Conservation (phyloP, 2,888 invertebrate species). For the Chaetoderma sp. region DNA sequence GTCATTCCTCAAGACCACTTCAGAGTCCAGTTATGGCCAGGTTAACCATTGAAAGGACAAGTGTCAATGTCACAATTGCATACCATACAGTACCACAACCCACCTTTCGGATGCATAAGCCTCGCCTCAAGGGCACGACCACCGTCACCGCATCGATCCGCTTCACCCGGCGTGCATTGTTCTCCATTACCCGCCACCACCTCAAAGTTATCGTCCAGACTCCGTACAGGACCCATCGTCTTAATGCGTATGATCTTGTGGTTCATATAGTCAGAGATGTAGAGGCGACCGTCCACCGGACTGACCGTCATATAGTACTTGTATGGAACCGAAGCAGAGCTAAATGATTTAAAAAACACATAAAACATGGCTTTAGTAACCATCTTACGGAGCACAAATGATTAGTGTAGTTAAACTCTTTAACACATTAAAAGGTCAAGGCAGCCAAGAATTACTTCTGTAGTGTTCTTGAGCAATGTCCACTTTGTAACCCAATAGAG, state of each 20-base stretch:
- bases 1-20: too few relatives aligned
- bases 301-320: conserved; percentile 97
- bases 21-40: too few relatives aligned
- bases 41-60: too few relatives aligned
- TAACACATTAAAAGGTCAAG: background rate
- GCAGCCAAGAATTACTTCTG: too few relatives aligned
- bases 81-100: too few relatives aligned
- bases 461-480: background rate
- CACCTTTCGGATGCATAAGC: conserved; percentile 89
- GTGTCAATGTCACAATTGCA: too few relatives aligned
- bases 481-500: too few relatives aligned
- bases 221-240: conserved; percentile 67
- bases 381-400: too few relatives aligned
- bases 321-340: conserved; percentile 95
- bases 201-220: conserved; percentile 82
- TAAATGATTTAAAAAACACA: conserved; percentile 73
- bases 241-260: conserved; percentile 63
- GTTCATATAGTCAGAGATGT: conserved; percentile 89
- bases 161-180: conserved; percentile 76
- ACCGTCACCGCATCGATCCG: conserved; percentile 93
- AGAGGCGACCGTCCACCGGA: conserved; percentile 94
- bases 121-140: conserved; percentile 90
- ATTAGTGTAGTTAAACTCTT: background rate
- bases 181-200: conserved; percentile 95
- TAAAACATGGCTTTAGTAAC: background rate